These are phyloP conservation scores for Hippocampus zosterae DNA, from an alignment of 2,113 vertebrate genomes.

Conservation along the genomic window DNA sequence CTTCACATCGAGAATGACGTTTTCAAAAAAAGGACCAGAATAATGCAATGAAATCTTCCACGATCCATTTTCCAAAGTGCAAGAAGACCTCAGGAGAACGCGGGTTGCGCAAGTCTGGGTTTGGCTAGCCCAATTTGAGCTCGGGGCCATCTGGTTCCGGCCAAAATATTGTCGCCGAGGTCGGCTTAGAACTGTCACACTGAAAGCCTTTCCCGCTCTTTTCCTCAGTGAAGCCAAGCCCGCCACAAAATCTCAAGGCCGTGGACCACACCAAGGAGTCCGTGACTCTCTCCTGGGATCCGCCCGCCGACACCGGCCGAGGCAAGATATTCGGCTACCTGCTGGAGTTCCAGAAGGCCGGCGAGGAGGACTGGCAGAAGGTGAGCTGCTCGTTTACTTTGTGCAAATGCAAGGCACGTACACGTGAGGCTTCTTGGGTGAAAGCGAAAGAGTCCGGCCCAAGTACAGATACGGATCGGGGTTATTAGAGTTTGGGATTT, in stretches of 20 bases:
- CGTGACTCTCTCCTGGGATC: slow-evolving; percentile 87
- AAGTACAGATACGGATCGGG: no score
- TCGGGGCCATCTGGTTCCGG: background rate
- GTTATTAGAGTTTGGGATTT: no score
- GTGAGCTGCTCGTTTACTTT: slow-evolving; percentile 32
- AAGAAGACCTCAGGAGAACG: no score
- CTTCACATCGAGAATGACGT: no score
- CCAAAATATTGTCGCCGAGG: background rate
- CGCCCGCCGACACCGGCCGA: slow-evolving; percentile 86
- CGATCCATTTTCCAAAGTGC: no score
- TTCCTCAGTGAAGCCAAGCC: slow-evolving; percentile 84
- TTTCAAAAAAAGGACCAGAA: no score
- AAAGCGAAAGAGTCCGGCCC: no score
- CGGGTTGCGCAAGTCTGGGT: no score
- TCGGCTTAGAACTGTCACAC: background rate
- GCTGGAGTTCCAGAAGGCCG: slow-evolving; percentile 90
- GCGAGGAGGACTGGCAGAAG: slow-evolving; percentile 89
- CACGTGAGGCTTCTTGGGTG: no score
- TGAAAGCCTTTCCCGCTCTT: background rate
- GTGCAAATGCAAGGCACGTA: no score
- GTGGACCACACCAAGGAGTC: slow-evolving; percentile 90
- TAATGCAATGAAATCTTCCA: background rate
- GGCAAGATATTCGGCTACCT: slow-evolving; percentile 96
- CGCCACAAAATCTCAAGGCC: slow-evolving; percentile 82
- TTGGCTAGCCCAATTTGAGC: background rate